phyloP scores from a whole-genome alignment of 2,797 vertebrate species.

The Simalia tracyae region DNA sequence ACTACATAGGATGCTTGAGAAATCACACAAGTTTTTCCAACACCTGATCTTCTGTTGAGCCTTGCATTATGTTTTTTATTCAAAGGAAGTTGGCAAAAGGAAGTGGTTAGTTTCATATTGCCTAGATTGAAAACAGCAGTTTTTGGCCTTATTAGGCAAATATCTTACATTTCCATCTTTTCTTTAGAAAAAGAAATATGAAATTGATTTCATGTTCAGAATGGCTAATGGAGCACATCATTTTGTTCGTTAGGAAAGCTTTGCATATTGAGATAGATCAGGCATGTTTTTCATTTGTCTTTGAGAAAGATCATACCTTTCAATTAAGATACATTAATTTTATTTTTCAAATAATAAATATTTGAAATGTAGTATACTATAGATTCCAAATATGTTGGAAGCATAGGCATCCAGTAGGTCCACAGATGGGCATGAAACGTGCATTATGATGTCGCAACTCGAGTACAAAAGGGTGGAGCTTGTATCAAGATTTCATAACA shows the following conservation, averaged over 20 bases:
- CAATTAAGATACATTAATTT: not conserved
- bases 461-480: no score
- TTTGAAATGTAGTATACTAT: no score
- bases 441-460: no score
- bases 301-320: not conserved
- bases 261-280: not conserved
- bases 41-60: constrained; percentile 2
- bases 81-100: constrained; percentile 34
- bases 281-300: not conserved
- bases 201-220: constrained; percentile 25
- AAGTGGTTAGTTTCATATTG: constrained; percentile 15
- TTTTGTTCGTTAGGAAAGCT: not conserved
- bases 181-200: constrained; percentile 19
- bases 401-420: no score
- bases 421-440: no score
- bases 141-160: constrained; percentile 16
- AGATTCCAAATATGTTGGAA: not conserved
- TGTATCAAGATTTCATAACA: no score
- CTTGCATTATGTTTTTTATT: not conserved
- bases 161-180: not conserved
- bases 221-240: not conserved
- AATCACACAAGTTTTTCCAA: not conserved
- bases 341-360: not conserved
- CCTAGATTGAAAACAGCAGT: not conserved
- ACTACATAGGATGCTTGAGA: not conserved